Percentiles rank a stretch among this genome's conserved stretches.
Evolutionary conservation across 2,888 invertebrate species (phyloP).

Genomic region (Nezara viridula): DNA sequence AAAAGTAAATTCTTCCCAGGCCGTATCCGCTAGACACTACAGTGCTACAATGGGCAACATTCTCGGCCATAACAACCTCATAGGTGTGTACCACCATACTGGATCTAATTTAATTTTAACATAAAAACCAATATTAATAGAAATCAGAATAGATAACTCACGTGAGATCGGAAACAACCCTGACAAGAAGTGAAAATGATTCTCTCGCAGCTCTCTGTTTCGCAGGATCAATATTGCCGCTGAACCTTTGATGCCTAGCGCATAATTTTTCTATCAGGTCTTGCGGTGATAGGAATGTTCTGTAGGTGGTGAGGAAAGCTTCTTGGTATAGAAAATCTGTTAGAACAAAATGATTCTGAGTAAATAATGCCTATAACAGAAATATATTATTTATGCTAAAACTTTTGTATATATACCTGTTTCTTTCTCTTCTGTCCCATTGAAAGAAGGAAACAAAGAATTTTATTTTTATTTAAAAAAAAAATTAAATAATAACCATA

Average conservation of each 20-base stretch:
- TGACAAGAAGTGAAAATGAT: constrained; percentile 91
- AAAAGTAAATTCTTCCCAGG: no score
- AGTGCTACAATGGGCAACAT: no score
- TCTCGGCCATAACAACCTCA: no score
- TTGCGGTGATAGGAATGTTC: constrained; percentile 92
- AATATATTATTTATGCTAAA: constrained; percentile 62
- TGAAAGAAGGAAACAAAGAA: constrained; percentile 62
- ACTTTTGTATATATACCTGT: constrained; percentile 68
- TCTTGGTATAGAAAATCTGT: constrained; percentile 94
- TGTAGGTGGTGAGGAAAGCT: constrained; percentile 97
- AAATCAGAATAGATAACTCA: constrained; percentile 72
- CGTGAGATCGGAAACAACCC: constrained; percentile 97
- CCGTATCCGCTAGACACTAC: no score
- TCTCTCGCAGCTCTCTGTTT: constrained; percentile 86
- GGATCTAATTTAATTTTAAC: no score
- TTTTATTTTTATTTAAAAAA: constrained; percentile 58
- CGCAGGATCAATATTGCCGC: constrained; percentile 77
- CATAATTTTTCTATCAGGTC: constrained; percentile 89
- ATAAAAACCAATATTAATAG: not conserved
- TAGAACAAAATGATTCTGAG: constrained; percentile 63
- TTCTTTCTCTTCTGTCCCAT: constrained; percentile 70
- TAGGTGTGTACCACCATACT: no score
- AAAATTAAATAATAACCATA: constrained; percentile 40
- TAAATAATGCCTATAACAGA: not conserved
- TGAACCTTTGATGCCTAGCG: constrained; percentile 82